Conservation (phyloP, 1,140 invertebrate genomes). For the Dendroctonus ponderosae region DNA sequence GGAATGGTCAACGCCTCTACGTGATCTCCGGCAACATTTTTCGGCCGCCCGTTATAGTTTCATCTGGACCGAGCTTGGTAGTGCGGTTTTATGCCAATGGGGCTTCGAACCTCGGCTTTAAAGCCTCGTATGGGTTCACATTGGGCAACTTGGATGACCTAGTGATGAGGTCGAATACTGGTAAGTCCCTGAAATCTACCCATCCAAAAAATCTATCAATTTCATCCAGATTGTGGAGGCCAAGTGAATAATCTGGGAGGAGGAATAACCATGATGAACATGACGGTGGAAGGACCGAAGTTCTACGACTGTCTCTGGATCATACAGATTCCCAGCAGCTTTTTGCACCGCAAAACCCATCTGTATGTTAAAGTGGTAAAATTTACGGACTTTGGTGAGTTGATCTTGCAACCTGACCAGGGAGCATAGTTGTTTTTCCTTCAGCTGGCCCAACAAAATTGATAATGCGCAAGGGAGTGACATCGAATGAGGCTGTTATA, state of each 20-base stretch:
- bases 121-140: slow-evolving; percentile 66
- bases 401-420: not conserved
- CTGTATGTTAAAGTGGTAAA: slow-evolving; percentile 66
- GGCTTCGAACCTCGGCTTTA: slow-evolving; percentile 67
- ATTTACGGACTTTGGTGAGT: slow-evolving; percentile 65
- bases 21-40: slow-evolving; percentile 67
- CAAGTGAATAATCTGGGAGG: slow-evolving; percentile 71
- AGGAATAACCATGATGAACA: slow-evolving; percentile 76
- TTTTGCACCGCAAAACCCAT: slow-evolving; percentile 68
- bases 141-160: slow-evolving; percentile 58
- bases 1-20: slow-evolving; percentile 65
- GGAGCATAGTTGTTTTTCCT: slow-evolving; percentile 21
- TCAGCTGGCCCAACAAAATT: slow-evolving; percentile 60
- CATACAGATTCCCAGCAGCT: slow-evolving; percentile 64
- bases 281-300: slow-evolving; percentile 62
- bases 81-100: slow-evolving; percentile 72
- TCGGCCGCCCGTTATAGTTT: slow-evolving; percentile 67
- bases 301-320: slow-evolving; percentile 74
- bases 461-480: slow-evolving; percentile 64
- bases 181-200: slow-evolving; percentile 40
- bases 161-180: slow-evolving; percentile 59
- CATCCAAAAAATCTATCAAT: not conserved
- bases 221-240: slow-evolving; percentile 65
- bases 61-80: slow-evolving; percentile 62
- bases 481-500: slow-evolving; percentile 61